Conservation (phyloP, 2,888 invertebrate genomes). For the Drosophila stalkeri region DNA sequence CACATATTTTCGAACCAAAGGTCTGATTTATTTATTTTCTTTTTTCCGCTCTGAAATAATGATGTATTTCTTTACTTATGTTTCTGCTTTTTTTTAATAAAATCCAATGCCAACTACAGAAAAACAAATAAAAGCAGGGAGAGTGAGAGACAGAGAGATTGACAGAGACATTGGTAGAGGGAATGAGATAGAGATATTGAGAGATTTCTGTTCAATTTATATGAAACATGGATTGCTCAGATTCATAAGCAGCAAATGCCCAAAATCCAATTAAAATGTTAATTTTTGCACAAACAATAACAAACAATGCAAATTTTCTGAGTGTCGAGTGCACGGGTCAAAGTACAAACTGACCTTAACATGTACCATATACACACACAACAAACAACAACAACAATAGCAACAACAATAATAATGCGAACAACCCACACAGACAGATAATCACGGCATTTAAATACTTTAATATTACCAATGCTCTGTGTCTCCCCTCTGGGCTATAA, state of each 20-base stretch:
- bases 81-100: conserved; percentile 16
- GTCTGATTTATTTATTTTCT: conserved; percentile 10
- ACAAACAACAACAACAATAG: conserved; percentile 7
- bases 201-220: neutral
- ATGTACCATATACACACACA: conserved; percentile 3
- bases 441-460: conserved; percentile 62
- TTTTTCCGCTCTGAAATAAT: conserved; percentile 27
- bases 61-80: conserved; percentile 14
- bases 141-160: neutral
- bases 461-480: conserved; percentile 38
- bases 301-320: conserved; percentile 52
- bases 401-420: conserved; percentile 10
- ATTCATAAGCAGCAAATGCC: conserved; percentile 28
- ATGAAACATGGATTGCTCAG: conserved; percentile 12
- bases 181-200: neutral
- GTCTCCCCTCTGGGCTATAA: conserved; percentile 22
- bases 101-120: conserved; percentile 35
- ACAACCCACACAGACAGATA: conserved; percentile 36
- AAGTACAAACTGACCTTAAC: conserved; percentile 18
- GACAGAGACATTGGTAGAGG: too few relatives aligned
- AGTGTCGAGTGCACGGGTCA: conserved; percentile 16
- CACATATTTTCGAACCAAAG: conserved; percentile 21
- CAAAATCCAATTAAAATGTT: conserved; percentile 73
- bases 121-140: conserved; percentile 28
- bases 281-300: conserved; percentile 65